Evolutionary conservation across 2,888 invertebrate species (phyloP), one percentile per base, ranked within the genome.

Genomic region (Heliconius erato): DNA sequence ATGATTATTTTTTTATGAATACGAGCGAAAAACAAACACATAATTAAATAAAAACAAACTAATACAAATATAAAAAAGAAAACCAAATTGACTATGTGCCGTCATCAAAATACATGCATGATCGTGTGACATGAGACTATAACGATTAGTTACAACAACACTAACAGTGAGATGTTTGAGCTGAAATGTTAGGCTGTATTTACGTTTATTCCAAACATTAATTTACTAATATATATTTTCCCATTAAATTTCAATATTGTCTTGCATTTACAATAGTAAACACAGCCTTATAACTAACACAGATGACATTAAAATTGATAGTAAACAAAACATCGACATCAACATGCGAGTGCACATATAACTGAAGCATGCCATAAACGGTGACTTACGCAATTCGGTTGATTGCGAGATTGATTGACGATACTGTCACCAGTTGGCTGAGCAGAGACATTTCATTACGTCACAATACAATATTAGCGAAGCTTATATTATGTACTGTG

Each of bases 361-460:
- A 85, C 77, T 81, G 85, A 86, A 86, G 87, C 89, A 88, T 88
- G 87, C 88, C 87, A 85, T 87, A 88, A 87, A 87, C 91, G 91
- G 92, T 92, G 96, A 98, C 98, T 98, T 98, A 98, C 98, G 98
- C 98, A 96, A 98, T 98, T 97, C 98, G 97, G 97, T 98, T 98
- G 97, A 98, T 97, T 96, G 98, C 98, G 96, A 98, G 97, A 97
- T 98, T 98, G 97, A 98, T 98, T 96, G 98, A 97, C 94, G 98
- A 98, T 96, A 98, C 98, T 96, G 98, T 98, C 97, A 98, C 98
- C 97, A 98, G 98, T 97, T 98, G 98, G 97, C 98, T 98, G 97
- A 97, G 96, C 96, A 96, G 94, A 95, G 93, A 95, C 93, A 95
- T 91, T 90, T 94, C 92, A 94, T 94, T 94, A 94, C 93, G 92